Evolutionary conservation across 2,888 invertebrate genomes (phyloP), one percentile per base, ranked within the genome.

Genomic region (Temnothorax rugatulus): DNA sequence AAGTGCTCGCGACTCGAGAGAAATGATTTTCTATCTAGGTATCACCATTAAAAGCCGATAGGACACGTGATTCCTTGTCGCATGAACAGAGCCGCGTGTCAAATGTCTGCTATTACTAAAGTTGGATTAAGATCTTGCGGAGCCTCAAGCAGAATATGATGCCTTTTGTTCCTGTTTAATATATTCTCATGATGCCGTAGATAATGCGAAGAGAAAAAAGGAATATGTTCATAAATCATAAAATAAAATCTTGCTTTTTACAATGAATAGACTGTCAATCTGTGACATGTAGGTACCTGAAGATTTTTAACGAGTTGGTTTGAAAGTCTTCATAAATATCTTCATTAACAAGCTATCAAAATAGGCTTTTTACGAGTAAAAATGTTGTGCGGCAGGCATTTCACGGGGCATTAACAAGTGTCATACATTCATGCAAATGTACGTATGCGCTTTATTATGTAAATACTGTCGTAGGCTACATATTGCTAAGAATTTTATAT

Each of bases 1-100:
- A 73, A 71, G 13, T 71, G 8, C 73, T 59, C 9, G 44, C 44
- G 44, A 79, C 34, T 79, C 25, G 79, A 1, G 13, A 59, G 59
- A 79, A 71, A 47, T 59, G 21, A 79, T 79, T 79, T 79, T 79
- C 69, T 44, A 15, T 54, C 54, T 50, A 13, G 69, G 18, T 44
- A 69, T 71, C 34, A 47, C 15, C 47, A 59, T 69, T 71, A 71
- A 59, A 68, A 44, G 38, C 7, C 15, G 18, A 7, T 57, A 8
- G 47, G 54, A 54, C 69, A 47, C 47, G 34, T 44, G 77, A 59
- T 71, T 71, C 47, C 44, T 59, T 59, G 44, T 34, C 47, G 13
- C 44, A 25, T n/a, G n/a, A 76, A 38, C 9, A 11, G 34, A 59
- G 15, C 21, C 7, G 44, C 15, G 15, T 57, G 54, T 64, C 76